Base-by-base conservation (phyloP, 2,113 vertebrate species). In the Haplochromis burtoni region DNA sequence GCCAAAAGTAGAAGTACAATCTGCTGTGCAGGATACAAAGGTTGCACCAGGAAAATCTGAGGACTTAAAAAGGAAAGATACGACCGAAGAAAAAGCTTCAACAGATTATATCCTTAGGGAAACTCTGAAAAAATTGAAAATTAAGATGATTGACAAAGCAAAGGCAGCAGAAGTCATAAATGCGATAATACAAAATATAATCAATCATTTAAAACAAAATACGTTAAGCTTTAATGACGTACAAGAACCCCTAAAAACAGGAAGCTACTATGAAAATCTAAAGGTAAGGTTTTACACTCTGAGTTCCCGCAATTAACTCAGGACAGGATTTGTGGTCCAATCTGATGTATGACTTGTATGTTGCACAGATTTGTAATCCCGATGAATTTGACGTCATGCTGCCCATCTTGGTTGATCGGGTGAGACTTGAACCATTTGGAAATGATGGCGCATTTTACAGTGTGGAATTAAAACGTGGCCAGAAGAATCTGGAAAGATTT, bases 371-470 rank as follows among this genome's bases (percentile, higher is more conserved):
- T 76, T 89, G 86, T 24, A 47, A 92, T 29, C 94, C 96, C 2
- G 93, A 96, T 47, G 95, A 96, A 87, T 96, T 96, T 84, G 95
- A 95, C 8, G 86, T 96, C 16, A 96, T 96, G 95, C 19, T 96
- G 53, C 49, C 89, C 5, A 8, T 96, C 2, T 84, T n/a, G 13
- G 85, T 95, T 40, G 45, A 87, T 1, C 87, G 95, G 42, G 93
- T 91, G 63, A 3, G 57, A 0, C 17, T 94, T 2, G 1, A 53
- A 16, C 68, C 13, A 4, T 96, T 95, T 12, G 66, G 53, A 78
- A 1, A 17, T 0, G 87, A 93, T 7, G 95, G 94, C 0, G 96
- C 96, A 1, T 96, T 94, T 85, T 96, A 96, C 47, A 94, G 80
- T 17, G 94, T 94, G 47, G 10, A 2, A n/a, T 82, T 96, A 53